phyloP scores from a whole-genome alignment of 2,888 invertebrate species.

The Toxonevra muliebris region DNA sequence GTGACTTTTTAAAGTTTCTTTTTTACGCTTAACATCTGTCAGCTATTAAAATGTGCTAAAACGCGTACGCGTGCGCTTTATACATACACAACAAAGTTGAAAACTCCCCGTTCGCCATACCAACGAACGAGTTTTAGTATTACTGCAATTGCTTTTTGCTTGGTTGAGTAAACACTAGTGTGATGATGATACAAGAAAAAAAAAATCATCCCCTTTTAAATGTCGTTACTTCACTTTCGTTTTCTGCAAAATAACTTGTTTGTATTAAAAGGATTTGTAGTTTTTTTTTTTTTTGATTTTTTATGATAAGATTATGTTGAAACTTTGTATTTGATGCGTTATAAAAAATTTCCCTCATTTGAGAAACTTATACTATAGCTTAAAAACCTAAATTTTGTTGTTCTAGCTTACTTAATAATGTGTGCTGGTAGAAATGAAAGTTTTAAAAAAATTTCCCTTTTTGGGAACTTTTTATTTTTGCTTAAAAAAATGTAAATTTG shows the following conservation, averaged over 20 bases:
- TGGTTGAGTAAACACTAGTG: background rate
- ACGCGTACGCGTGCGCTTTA: slow-evolving; percentile 40
- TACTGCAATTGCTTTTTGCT: background rate
- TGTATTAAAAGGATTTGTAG: slow-evolving; percentile 20
- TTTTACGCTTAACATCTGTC: slow-evolving; percentile 57
- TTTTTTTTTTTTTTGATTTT: background rate
- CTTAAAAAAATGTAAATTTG: too few species aligned
- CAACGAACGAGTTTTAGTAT: background rate
- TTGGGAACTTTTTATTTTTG: too few species aligned
- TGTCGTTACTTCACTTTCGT: background rate
- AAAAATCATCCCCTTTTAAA: background rate
- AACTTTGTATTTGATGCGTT: background rate
- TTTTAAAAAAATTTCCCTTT: too few species aligned
- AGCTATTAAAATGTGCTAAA: slow-evolving; percentile 52
- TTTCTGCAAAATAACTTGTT: slow-evolving; percentile 1
- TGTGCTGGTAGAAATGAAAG: too few species aligned
- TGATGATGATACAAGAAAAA: background rate
- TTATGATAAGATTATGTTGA: background rate
- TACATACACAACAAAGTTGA: background rate
- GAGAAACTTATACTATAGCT: slow-evolving; percentile 7
- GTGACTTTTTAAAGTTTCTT: slow-evolving; percentile 1
- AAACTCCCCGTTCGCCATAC: background rate
- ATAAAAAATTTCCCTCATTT: slow-evolving; percentile 23
- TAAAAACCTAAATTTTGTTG: too few species aligned
- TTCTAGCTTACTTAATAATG: too few species aligned